Evolutionary conservation across 1,140 invertebrate genomes (phyloP).

Genomic region (Eufriesea mexicana): DNA sequence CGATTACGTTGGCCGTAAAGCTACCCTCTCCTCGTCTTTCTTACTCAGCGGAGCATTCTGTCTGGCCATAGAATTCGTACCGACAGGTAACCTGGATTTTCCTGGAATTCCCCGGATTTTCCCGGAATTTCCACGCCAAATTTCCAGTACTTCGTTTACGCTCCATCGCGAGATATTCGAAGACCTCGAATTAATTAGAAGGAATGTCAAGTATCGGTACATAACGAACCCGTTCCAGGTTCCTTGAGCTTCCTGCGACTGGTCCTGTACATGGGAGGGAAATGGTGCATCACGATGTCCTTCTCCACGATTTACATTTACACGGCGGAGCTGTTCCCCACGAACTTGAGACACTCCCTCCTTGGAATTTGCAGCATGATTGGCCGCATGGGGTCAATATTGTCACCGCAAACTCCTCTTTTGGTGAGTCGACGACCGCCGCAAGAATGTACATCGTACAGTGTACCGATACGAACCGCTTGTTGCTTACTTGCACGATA

Average conservation of each 20-base stretch:
- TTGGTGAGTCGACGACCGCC: slow-evolving; percentile 80
- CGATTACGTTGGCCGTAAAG: slow-evolving; percentile 85
- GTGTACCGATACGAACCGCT: slow-evolving; percentile 6
- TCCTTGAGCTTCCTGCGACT: slow-evolving; percentile 77
- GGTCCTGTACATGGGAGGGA: slow-evolving; percentile 87
- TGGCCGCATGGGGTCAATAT: slow-evolving; percentile 86
- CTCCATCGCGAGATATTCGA: neutral
- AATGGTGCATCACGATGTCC: slow-evolving; percentile 87
- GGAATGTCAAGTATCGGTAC: neutral
- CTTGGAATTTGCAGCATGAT: slow-evolving; percentile 88
- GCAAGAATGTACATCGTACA: slow-evolving; percentile 18
- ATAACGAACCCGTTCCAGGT: slow-evolving; percentile 53
- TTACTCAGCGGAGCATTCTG: slow-evolving; percentile 84
- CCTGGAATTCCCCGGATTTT: neutral
- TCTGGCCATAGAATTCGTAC: slow-evolving; percentile 72
- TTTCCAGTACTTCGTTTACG: neutral
- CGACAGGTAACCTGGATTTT: slow-evolving; percentile 65
- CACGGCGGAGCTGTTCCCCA: slow-evolving; percentile 89
- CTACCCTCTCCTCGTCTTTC: slow-evolving; percentile 84
- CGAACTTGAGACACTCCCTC: slow-evolving; percentile 85
- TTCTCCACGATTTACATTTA: slow-evolving; percentile 88
- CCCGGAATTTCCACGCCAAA: neutral
- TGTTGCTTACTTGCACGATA: slow-evolving; percentile 15
- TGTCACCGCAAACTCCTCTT: slow-evolving; percentile 87
- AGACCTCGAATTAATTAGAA: neutral